These are phyloP conservation scores for Ephydatia muelleri DNA, from an alignment of 37 sponge, comb jelly and placozoan genomes.

Conservation along the genomic window DNA sequence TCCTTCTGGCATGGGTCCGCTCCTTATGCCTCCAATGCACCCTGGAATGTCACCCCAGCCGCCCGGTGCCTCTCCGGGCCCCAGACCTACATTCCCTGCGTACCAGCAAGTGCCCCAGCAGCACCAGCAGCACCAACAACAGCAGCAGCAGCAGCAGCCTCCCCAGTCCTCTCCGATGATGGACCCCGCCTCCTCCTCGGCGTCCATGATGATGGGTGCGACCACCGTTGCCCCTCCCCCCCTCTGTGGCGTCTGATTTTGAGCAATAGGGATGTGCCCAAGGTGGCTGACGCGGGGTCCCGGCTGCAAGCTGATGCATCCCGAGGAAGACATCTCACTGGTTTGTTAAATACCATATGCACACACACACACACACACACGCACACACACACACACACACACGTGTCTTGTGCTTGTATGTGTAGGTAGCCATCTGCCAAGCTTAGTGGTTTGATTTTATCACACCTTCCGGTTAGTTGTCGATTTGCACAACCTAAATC, in stretches of 20 bases:
- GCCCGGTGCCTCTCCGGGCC: neutral
- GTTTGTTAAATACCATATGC: conserved; percentile 37
- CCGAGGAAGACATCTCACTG: conserved; percentile 93
- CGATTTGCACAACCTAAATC: no score
- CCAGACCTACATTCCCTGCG: conserved; percentile 56
- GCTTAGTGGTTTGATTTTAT: no score
- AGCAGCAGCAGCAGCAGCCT: conserved; percentile 3
- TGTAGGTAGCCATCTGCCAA: no score
- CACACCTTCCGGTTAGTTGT: no score
- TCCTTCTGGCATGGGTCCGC: neutral
- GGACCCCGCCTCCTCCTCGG: neutral
- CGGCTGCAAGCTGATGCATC: conserved; percentile 77
- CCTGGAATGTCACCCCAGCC: neutral
- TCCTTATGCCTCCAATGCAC: neutral
- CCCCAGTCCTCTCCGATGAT: neutral
- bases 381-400: no score
- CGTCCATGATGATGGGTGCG: neutral
- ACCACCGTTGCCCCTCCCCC: neutral
- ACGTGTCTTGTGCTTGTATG: no score
- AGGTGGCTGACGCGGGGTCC: conserved; percentile 66
- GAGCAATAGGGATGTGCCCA: conserved; percentile 16
- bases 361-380: neutral
- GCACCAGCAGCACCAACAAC: neutral
- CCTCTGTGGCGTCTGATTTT: conserved; percentile 9
- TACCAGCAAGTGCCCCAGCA: conserved; percentile 25